Evolutionary conservation across 2,797 vertebrate genomes (phyloP).

Genomic region (Sebastolobus altivelis): DNA sequence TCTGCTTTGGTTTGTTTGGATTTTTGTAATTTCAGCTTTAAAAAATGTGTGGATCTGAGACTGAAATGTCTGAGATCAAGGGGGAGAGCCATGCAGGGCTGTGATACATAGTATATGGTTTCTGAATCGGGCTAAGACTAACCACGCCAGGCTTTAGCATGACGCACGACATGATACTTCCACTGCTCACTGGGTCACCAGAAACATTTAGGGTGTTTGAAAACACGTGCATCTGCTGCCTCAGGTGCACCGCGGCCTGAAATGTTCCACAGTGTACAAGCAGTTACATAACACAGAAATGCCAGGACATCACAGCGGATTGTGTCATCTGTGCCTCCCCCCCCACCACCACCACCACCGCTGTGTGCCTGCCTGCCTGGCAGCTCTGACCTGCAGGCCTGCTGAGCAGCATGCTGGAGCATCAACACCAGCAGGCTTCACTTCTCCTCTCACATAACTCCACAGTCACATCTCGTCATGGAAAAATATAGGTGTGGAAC

Average conservation of each 20-base stretch:
- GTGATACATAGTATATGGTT: background rate
- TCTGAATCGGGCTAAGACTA: background rate
- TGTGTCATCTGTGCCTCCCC: slow-evolving; percentile 39
- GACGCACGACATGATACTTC: slow-evolving; percentile 10
- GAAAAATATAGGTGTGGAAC: background rate
- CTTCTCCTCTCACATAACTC: slow-evolving; percentile 36
- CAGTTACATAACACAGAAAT: slow-evolving; percentile 53
- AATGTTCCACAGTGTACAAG: slow-evolving; percentile 36
- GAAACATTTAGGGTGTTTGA: slow-evolving; percentile 30
- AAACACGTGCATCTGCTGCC: slow-evolving; percentile 30
- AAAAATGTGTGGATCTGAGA: background rate
- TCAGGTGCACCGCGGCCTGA: slow-evolving; percentile 44
- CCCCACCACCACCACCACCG: background rate
- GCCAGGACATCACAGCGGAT: slow-evolving; percentile 38
- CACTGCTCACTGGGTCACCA: background rate
- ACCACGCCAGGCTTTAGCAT: background rate
- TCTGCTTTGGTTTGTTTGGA: background rate
- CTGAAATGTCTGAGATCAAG: background rate
- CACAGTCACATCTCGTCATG: slow-evolving; percentile 21
- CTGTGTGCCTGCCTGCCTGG: slow-evolving; percentile 29
- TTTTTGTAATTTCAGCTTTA: background rate
- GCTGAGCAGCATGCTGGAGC: slow-evolving; percentile 37
- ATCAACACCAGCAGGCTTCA: slow-evolving; percentile 39
- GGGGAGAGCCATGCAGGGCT: background rate
- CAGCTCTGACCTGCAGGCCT: slow-evolving; percentile 37